Percentiles rank a stretch among this genome's conserved stretches.
phyloP scores from a whole-genome alignment of 1,140 invertebrate genomes.

The Neocloeon triangulifer region DNA sequence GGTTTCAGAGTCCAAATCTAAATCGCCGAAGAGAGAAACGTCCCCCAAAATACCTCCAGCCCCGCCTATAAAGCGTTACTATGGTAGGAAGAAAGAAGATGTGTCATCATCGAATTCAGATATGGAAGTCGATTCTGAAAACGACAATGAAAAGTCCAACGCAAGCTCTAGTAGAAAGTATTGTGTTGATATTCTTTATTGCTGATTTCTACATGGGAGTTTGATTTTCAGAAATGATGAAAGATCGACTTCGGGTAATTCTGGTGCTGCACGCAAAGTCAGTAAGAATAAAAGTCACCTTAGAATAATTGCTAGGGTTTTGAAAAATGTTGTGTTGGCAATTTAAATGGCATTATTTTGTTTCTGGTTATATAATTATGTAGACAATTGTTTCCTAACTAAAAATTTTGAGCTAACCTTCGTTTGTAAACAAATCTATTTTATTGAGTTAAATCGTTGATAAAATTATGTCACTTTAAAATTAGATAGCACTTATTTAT shows the following conservation, averaged over 20 bases:
- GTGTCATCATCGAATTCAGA: slow-evolving; percentile 19
- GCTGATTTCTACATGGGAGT: slow-evolving; percentile 12
- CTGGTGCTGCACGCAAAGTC: slow-evolving; percentile 72
- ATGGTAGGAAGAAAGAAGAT: slow-evolving; percentile 35
- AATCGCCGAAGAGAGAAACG: neutral
- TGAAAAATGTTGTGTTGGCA: slow-evolving; percentile 5
- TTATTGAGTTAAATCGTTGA: no score
- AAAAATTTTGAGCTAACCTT: no score
- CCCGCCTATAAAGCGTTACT: slow-evolving; percentile 23
- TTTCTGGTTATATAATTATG: no score
- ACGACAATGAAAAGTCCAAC: slow-evolving; percentile 11
- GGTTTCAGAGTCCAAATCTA: slow-evolving; percentile 1
- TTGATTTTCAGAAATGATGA: slow-evolving; percentile 10
- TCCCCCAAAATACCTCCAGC: slow-evolving; percentile 3
- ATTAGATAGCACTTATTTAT: no score
- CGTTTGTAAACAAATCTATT: no score
- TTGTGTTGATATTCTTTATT: slow-evolving; percentile 6
- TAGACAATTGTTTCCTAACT: no score
- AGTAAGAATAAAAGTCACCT: slow-evolving; percentile 68
- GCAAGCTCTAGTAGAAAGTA: slow-evolving; percentile 6
- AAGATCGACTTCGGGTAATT: slow-evolving; percentile 36
- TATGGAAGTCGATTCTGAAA: slow-evolving; percentile 13
- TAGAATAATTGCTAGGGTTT: slow-evolving; percentile 6
- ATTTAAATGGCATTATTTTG: no score
- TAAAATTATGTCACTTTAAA: no score